Evolutionary conservation across 2,888 invertebrate species (phyloP).

Genomic region (Tortricodes alternella): DNA sequence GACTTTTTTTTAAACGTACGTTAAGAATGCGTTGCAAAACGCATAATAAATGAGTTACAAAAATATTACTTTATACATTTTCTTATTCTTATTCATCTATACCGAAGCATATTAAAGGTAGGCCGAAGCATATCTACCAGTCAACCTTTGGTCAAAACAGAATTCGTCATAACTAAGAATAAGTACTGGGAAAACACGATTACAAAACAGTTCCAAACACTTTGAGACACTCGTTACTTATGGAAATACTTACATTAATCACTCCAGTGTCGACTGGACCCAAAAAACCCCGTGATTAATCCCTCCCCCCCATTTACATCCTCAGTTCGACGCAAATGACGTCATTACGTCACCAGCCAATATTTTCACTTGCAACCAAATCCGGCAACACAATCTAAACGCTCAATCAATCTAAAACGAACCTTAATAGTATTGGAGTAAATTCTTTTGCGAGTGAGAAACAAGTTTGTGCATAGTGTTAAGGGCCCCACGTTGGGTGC

Average conservation of each 20-base stretch:
- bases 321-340: slow-evolving; percentile 30
- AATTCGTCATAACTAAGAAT: too few relatives aligned
- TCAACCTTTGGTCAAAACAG: background rate
- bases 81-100: too few relatives aligned
- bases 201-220: background rate
- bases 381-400: slow-evolving; percentile 32
- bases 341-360: slow-evolving; percentile 50
- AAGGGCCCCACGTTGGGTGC: slow-evolving; percentile 53
- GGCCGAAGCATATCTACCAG: background rate
- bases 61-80: too few relatives aligned
- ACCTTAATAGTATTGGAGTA: slow-evolving; percentile 36
- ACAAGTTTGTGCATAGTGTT: slow-evolving; percentile 28
- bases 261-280: slow-evolving; percentile 19
- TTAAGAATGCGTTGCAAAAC: too few relatives aligned
- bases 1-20: too few relatives aligned
- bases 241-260: slow-evolving; percentile 23
- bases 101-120: too few relatives aligned
- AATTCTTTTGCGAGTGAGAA: background rate
- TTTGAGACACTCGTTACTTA: background rate
- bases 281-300: slow-evolving; percentile 26
- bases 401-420: slow-evolving; percentile 30
- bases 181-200: too few relatives aligned
- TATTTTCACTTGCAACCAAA: slow-evolving; percentile 43
- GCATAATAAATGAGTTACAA: too few relatives aligned
- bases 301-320: slow-evolving; percentile 28